Base-by-base conservation (phyloP, 2,113 vertebrate species). In the Scartelaos histophorus region DNA sequence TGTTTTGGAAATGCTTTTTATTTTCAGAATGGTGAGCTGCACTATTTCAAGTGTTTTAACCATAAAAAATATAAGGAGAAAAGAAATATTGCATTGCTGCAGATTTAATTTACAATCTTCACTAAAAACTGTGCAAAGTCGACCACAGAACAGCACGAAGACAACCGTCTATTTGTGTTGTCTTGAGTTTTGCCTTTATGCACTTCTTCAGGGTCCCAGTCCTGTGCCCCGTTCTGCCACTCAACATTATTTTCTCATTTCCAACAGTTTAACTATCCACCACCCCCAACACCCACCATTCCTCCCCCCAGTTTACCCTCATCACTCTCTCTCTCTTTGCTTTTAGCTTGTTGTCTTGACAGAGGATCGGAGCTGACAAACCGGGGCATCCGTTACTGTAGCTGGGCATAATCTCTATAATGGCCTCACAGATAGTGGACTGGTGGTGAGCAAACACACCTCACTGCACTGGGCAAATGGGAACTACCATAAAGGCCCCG, bases 361-460 rank as follows among this genome's bases (percentile, higher is more conserved):
- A 91, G 74, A 90, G 86, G 87, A 96, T 90, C 38, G 81, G 90
- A 96, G 87, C 87, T 96, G 96, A 97, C 96, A 96, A 92, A 82
- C 80, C 84, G 92, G 89, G 92, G 94, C 94, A 64, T 92, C 91
- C 95, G 92, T 92, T 93, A 95, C 91, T 91, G 85, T 91, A 89
- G 85, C 87, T 21, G 82, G 71, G 90, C 82, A 83, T 96, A 96
- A 96, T 96, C 95, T 95, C 90, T 94, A 92, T 97, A 96, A 96
- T 97, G 93, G 94, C 87, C 92, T 72, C 89, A 92, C 84, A 90
- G 75, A 89, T 87, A 70, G 81, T 87, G 85, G 88, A 91, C 93
- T 89, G 90, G 92, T 82, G 90, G 90, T 93, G 88, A 92, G 88
- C 82, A 80, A 87, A 84, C 46, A 76, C 67, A 76, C 82, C 61